Evolutionary conservation across 2,888 invertebrate genomes (phyloP), one percentile per base, ranked within the genome.

Genomic region (Uloborus plumipes): DNA sequence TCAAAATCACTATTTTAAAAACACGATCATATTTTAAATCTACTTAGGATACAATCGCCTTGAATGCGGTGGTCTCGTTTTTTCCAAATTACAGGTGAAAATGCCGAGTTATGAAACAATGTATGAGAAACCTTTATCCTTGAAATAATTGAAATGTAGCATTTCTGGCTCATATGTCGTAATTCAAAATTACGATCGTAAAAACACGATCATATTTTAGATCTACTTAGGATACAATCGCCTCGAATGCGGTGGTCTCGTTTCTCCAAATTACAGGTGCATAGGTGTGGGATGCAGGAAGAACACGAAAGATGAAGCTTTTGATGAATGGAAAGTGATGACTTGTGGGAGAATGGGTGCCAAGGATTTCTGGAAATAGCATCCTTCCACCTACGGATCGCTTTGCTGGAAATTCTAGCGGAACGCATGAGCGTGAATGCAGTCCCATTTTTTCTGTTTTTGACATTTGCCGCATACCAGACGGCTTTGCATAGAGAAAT

Each of bases 291-390:
- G 26, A 31, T 1, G 39, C 26, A 18, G 39, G 39, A 62, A 62
- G 31, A 13, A 62, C 26, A 62, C 14, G 31, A 31, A 31, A 26
- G 31, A 62, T 62, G 39, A 31, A 62, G 31, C 62, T 26, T 64
- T 78, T 78, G 78, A 78, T 78, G 78, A 78, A 78, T 78, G 78
- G 66, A 78, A 71, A 65, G 65, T 31, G 58, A 69, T 65, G 78
- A 71, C 78, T 78, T 71, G 50, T 78, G 78, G 71, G 69, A 70
- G 18, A 50, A 26, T 20, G 49, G 59, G 71, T 71, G 78, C 78
- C 78, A 78, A 65, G 70, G 49, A 58, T 65, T 55, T 55, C 71
- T 78, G 13, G 55, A 78, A 78, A 78, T 78, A 78, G 71, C 70
- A 59, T 50, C 49, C 50, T 55, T 50, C 78, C 78, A 64, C 78